A percentile compares a stretch with the other conserved stretches of the same genome.
Evolutionary conservation across 2,113 vertebrate genomes (phyloP).

Genomic region (Cnemophilus loriae): DNA sequence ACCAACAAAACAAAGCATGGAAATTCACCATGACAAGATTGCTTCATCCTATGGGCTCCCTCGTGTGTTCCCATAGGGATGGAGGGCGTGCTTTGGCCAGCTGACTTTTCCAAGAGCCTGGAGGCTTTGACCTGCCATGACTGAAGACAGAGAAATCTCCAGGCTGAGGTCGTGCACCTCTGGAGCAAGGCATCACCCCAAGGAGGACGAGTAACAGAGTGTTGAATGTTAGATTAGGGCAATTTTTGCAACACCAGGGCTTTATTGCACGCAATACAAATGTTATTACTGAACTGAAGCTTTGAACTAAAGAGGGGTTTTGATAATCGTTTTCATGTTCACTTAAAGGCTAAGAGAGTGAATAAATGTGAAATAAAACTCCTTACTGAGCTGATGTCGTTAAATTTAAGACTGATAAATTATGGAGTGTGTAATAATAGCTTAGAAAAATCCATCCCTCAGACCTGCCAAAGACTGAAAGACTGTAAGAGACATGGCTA

Average conservation of each 20-base stretch:
- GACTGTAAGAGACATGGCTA: not conserved
- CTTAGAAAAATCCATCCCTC: not conserved
- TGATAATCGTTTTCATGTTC: not conserved
- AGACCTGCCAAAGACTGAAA: not conserved
- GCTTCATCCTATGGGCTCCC: not conserved
- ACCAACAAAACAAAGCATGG: not conserved
- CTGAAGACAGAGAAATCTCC: not conserved
- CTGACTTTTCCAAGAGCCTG: not conserved
- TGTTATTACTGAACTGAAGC: not conserved
- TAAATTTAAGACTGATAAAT: slow-evolving; percentile 4
- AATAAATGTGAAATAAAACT: slow-evolving; percentile 22
- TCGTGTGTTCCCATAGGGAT: accelerated
- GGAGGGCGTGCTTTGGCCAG: not conserved
- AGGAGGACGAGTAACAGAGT: not conserved
- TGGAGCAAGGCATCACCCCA: not conserved
- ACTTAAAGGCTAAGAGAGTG: not conserved
- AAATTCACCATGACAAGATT: not conserved
- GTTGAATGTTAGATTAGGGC: not conserved
- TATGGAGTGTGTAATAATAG: not conserved
- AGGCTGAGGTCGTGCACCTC: not conserved
- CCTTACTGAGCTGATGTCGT: not conserved
- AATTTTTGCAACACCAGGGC: not conserved
- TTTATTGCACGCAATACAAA: not conserved
- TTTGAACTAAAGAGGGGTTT: not conserved
- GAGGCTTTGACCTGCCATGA: not conserved